Evolutionary conservation across 2,888 invertebrate genomes (phyloP).

Genomic region (Metalampra italica): DNA sequence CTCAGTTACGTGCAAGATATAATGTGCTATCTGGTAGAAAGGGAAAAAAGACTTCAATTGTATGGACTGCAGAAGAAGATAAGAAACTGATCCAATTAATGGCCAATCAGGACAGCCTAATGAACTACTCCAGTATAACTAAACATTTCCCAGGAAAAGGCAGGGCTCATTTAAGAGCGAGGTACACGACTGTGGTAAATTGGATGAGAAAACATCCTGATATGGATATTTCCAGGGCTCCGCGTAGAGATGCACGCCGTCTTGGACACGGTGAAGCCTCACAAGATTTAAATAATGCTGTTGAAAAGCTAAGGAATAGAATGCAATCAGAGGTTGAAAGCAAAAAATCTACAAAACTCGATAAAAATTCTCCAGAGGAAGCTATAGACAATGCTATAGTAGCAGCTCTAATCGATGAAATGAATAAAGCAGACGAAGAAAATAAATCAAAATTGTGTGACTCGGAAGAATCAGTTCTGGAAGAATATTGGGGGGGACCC

Average conservation of each 20-base stretch:
- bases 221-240: slow-evolving; percentile 26
- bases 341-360: slow-evolving; percentile 8
- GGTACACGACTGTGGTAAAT: slow-evolving; percentile 59
- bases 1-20: slow-evolving; percentile 81
- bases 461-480: slow-evolving; percentile 10
- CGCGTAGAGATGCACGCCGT: slow-evolving; percentile 26
- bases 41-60: slow-evolving; percentile 49
- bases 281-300: slow-evolving; percentile 26
- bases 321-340: slow-evolving; percentile 20
- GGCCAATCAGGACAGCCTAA: slow-evolving; percentile 55
- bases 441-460: slow-evolving; percentile 12
- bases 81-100: slow-evolving; percentile 75
- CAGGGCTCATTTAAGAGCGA: slow-evolving; percentile 74
- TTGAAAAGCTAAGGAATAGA: slow-evolving; percentile 32
- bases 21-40: slow-evolving; percentile 59
- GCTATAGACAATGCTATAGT: slow-evolving; percentile 16
- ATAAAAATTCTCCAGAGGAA: slow-evolving; percentile 1
- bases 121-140: slow-evolving; percentile 59
- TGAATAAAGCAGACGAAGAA: slow-evolving; percentile 26
- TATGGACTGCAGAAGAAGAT: slow-evolving; percentile 82
- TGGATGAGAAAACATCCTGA: slow-evolving; percentile 55
- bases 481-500: slow-evolving; percentile 11
- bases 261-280: slow-evolving; percentile 19
- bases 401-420: slow-evolving; percentile 39
- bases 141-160: slow-evolving; percentile 55